Conservation (phyloP, 2,797 vertebrate species). For the Petrocephalus sullivani region DNA sequence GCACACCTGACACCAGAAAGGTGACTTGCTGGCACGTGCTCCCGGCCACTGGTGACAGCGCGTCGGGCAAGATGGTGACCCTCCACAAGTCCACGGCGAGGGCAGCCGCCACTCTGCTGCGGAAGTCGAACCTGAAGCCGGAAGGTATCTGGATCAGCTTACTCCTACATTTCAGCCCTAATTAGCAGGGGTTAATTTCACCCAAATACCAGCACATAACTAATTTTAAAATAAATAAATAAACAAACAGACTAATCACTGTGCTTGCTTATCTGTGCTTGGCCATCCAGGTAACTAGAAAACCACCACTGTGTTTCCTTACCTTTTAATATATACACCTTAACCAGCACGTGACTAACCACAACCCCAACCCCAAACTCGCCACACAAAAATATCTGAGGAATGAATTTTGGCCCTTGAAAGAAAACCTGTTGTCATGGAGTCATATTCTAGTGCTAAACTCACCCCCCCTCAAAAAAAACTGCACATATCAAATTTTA, state of each 20-base stretch:
- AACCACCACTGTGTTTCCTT: background rate
- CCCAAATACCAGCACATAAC: background rate
- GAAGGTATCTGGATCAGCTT: background rate
- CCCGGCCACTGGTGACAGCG: slow-evolving; percentile 21
- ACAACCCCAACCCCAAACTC: background rate
- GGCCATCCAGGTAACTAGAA: background rate
- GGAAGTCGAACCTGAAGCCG: slow-evolving; percentile 58
- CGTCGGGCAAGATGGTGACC: slow-evolving; percentile 56
- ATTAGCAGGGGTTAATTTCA: background rate
- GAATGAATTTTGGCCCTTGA: background rate
- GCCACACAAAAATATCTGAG: background rate
- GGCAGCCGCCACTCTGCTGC: slow-evolving; percentile 51
- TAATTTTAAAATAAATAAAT: background rate
- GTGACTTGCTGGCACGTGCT: slow-evolving; percentile 52
- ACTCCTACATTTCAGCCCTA: background rate
- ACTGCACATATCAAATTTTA: background rate
- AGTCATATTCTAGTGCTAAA: background rate
- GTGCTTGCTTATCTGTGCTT: background rate
- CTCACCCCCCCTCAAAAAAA: background rate
- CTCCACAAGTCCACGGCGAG: slow-evolving; percentile 38
- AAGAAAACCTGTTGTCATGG: background rate
- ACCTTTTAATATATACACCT: background rate
- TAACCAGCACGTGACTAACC: background rate
- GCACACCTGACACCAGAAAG: slow-evolving; percentile 60
- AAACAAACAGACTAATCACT: background rate